phyloP scores from a whole-genome alignment of 2,113 vertebrate species.

The Malurus alboscapulatus region DNA sequence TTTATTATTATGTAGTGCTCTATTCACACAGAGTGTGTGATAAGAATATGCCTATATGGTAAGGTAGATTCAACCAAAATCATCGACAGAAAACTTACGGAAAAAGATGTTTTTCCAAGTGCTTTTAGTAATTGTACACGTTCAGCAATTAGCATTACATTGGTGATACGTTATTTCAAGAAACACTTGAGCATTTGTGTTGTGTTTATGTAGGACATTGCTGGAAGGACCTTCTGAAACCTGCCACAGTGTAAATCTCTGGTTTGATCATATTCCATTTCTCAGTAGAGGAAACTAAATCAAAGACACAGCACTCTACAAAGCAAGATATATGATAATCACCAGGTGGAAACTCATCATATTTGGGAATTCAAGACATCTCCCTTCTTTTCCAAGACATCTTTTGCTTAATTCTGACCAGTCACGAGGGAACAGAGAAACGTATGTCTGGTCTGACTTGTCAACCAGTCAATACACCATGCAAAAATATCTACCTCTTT shows the following conservation, averaged over 20 bases:
- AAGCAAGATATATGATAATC: not conserved
- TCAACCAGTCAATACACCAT: not conserved
- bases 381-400: not conserved
- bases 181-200: not conserved
- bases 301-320: not conserved
- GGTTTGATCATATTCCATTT: not conserved
- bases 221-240: not conserved
- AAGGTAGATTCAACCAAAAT: not conserved
- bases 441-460: not conserved
- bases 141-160: not conserved
- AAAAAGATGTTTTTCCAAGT: not conserved
- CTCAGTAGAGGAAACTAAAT: not conserved
- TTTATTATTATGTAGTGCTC: not conserved
- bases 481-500: not conserved
- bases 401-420: not conserved
- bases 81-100: not conserved
- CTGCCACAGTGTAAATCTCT: not conserved
- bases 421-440: not conserved
- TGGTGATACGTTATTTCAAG: not conserved
- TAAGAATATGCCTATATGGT: not conserved
- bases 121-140: not conserved
- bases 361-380: not conserved
- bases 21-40: fast-evolving
- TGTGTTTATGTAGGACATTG: not conserved
- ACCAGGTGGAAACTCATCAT: not conserved